Evolutionary conservation across 2,888 invertebrate species (phyloP), one percentile per base, ranked within the genome.

Genomic region (Dastarcus helophoroides): DNA sequence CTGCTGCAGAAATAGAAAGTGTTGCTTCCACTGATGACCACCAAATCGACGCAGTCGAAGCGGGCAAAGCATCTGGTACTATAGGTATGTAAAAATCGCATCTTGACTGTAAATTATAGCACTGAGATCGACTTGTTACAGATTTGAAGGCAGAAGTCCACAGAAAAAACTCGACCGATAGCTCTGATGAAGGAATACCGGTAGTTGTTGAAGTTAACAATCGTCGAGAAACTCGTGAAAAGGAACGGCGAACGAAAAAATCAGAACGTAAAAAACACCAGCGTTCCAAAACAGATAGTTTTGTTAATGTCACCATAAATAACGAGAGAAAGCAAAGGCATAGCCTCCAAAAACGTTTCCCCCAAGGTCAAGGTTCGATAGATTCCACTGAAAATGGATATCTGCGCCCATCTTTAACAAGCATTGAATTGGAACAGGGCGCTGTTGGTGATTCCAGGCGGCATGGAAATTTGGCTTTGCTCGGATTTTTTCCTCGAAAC

Each of bases 71-170:
- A 24, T 48, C 44, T 32, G 55, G 59, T 36, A 58, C 56, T 12
- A 59, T 60, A 40, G 60, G 60, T 58, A 42, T 42, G 38, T 32
- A 21, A 14, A 12, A 7, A 7, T 9, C n/a, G 24, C 5, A 23
- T 23, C 10, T 23, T 23, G 24, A 7, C 10, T 23, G 6, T 17
- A 17, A 17, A 7, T 17, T 17, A 17, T n/a, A n/a, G n/a, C n/a
- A 17, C 19, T 8, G 6, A 17, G 6, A 17, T 7, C 19, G 6
- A 6, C 8, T 17, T 17, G 9, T 7, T 41, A 65, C 63, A 6
- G 89, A 90, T 69, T 69, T 90, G 46, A 88, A 89, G 69, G 90
- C 88, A 35, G 90, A 91, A 63, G 89, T 91, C 31, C 90, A 91
- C 63, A 73, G 89, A 35, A 89, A 88, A 57, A 86, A 88, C 57